These are phyloP conservation scores for Porites evermanni DNA, from an alignment of 92 coral and sea anemone species.

Conservation along the genomic window DNA sequence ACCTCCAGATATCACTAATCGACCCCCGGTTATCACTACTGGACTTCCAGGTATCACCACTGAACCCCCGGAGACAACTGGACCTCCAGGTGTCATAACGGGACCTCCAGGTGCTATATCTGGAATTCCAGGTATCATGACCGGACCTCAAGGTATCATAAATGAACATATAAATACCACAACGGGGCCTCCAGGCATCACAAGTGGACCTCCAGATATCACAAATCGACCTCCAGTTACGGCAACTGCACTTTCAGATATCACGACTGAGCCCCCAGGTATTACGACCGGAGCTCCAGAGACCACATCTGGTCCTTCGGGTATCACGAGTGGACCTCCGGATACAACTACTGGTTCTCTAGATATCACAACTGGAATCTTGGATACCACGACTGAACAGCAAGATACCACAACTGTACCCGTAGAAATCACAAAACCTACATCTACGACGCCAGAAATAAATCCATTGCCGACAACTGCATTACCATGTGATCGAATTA, in stretches of 20 bases:
- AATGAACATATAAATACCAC: not conserved
- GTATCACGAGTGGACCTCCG: not conserved
- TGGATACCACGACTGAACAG: not conserved
- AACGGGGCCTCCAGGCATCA: not conserved
- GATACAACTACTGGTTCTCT: not conserved
- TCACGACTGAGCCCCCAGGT: not conserved
- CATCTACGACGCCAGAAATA: not conserved
- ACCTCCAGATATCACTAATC: not conserved
- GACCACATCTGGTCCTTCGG: not conserved
- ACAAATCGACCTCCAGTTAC: not conserved
- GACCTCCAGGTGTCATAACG: not conserved
- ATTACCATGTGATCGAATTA: not conserved
- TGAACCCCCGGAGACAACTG: not conserved
- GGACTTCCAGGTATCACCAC: not conserved
- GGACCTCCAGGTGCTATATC: not conserved
- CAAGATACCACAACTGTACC: not conserved
- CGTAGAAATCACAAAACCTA: too few species aligned
- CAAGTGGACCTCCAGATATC: not conserved
- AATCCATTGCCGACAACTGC: not conserved
- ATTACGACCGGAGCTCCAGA: not conserved
- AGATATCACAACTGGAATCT: not conserved
- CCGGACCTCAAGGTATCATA: not conserved
- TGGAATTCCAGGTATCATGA: not conserved
- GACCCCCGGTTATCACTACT: not conserved
- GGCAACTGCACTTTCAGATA: not conserved